These are phyloP conservation scores for Trichosurus vulpecula DNA, from an alignment of 2,797 vertebrate species.

Conservation along the genomic window DNA sequence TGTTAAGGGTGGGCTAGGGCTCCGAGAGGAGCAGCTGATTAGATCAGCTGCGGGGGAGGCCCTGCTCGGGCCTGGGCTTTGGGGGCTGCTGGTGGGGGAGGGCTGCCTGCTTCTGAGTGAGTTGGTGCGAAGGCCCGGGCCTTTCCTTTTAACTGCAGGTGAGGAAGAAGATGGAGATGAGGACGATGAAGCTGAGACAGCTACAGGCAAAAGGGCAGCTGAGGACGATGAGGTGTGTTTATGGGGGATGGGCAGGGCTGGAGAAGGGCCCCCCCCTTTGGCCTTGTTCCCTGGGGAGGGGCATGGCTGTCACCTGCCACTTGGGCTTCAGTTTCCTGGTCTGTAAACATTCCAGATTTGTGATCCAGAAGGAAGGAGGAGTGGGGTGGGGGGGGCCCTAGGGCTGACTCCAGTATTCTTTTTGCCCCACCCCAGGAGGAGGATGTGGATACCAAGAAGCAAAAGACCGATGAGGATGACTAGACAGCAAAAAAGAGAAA, in stretches of 20 bases:
- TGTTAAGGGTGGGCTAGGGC: neutral
- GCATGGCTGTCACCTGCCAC: no score
- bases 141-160: slow-evolving; percentile 75
- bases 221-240: slow-evolving; percentile 90
- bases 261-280: no score
- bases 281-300: no score
- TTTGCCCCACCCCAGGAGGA: slow-evolving; percentile 84
- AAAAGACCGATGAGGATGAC: slow-evolving; percentile 92
- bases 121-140: no score
- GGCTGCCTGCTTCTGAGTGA: no score
- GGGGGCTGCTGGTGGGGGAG: neutral
- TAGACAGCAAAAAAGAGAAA: slow-evolving; percentile 82
- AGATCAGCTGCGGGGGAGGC: neutral
- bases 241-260: no score
- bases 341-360: no score
- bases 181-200: slow-evolving; percentile 90
- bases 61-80: neutral
- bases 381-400: accelerated
- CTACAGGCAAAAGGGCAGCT: slow-evolving; percentile 90
- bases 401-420: neutral
- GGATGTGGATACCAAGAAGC: slow-evolving; percentile 93
- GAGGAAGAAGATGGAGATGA: slow-evolving; percentile 94
- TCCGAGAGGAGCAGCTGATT: neutral
- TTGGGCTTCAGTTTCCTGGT: neutral
- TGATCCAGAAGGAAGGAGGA: no score